Evolutionary conservation across 2,113 vertebrate species (phyloP), one percentile per base, ranked within the genome.

Genomic region (Oryzias woworae): DNA sequence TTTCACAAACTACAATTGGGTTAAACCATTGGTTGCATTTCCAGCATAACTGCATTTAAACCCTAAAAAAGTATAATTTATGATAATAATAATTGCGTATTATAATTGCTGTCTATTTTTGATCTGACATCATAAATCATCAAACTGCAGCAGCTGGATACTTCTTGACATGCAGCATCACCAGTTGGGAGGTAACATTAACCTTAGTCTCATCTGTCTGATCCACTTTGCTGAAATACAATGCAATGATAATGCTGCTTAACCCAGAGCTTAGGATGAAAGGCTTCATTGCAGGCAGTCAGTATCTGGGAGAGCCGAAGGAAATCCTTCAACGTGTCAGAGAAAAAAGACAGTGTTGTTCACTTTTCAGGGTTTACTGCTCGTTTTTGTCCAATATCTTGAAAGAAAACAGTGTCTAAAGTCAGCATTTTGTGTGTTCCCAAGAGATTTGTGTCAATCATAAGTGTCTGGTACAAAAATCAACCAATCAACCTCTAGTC

Each of bases 251-350:
- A 75, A 81, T 71, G 66, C 68, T 75, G 67, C 71, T 79, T 76
- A 77, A 73, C 53, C 72, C 7, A 24, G 53, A 73, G 60, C 67
- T 75, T 53, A 76, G 74, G 66, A 75, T 80, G 66, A 83, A 86
- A 81, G 62, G 66, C 70, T 81, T 82, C 63, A 69, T 73, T 59
- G 63, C 62, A 64, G 65, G 63, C 67, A 58, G 68, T 62, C 53
- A 53, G 51, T 67, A 82, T 71, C 71, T 72, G 67, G 65, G 64
- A 75, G 66, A 79, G 69, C 77, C 5, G 0, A 26, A 65, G 69
- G 66, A 85, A 85, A 88, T 83, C 80, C 76, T 71, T 56, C 12
- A n/a, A 67, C 47, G 53, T 82, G 73, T 82, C 58, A 51, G 31
- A 74, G 51, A 58, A 75, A 58, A 61, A 36, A 49, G 77, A 49